Base-by-base conservation (phyloP, 2,888 invertebrate species). In the Exocentrus adspersus region DNA sequence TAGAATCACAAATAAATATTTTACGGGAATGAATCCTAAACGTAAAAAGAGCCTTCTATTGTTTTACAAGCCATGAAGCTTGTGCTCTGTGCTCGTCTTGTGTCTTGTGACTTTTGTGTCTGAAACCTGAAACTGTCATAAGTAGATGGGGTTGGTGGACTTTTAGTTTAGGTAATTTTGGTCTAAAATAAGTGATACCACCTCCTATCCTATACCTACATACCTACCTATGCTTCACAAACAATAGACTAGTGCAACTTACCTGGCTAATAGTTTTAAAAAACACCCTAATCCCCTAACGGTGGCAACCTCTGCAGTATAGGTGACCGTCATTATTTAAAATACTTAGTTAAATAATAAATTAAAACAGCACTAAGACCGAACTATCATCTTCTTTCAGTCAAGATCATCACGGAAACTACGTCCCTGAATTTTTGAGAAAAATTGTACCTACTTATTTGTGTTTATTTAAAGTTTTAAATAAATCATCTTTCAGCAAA, bases 241-340 rank as follows among this genome's bases (percentile, higher is more conserved):
- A 24, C 7, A 24, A 5, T 24, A 5, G n/a, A 37, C 3, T n/a
- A 37, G 37, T 20, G 21, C 7, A 65, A 71, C 82, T 85, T 84
- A 94, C 95, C 92, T 90, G 78, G 89, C 85, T 20, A 95, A 85
- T 77, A 95, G 87, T 85, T 92, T 93, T 74, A 94, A 85, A 85
- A 95, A 95, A 77, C 93, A 93, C 64, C 95, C 94, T 80, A 95
- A 90, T 68, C 93, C 93, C 54, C 90, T 67, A 51, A 71, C 69
- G 30, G 76, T 78, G 14, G 76, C 74, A 19, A 78, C 78, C 69
- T 78, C 76, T 59, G 72, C 75, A 17, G 78, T 77, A 60, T 78
- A 78, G 7, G 76, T 75, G 12, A 78, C 76, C n/a, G 78, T 78
- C 78, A 78, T 78, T 63, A 64, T 69, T 12, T 45, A 30, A 28